Evolutionary conservation across 1,140 invertebrate genomes (phyloP).

Genomic region (Habropoda laboriosa): DNA sequence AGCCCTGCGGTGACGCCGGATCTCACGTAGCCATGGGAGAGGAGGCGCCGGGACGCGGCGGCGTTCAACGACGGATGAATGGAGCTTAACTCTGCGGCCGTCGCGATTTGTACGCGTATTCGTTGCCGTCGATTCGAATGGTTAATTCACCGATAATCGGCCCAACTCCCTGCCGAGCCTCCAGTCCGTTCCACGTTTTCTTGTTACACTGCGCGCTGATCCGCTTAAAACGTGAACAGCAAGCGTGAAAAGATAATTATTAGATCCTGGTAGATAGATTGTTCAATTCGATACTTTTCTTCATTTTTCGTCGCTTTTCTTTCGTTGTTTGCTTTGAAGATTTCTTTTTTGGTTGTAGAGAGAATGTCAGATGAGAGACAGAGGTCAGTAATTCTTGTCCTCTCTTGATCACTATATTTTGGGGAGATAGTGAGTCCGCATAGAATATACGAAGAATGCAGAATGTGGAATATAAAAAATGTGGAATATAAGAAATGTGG

Average conservation of each 20-base stretch:
- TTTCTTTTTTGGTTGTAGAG: too few species aligned
- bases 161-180: background rate
- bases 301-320: too few species aligned
- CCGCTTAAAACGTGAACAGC: background rate
- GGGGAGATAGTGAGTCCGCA: too few species aligned
- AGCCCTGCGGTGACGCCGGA: slow-evolving; percentile 61
- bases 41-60: background rate
- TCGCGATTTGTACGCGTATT: slow-evolving; percentile 60
- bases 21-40: slow-evolving; percentile 56
- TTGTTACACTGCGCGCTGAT: background rate
- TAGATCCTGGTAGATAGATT: too few species aligned
- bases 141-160: slow-evolving; percentile 63
- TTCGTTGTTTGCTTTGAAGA: too few species aligned
- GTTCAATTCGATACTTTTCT: too few species aligned
- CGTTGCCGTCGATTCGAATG: slow-evolving; percentile 62
- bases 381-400: too few species aligned
- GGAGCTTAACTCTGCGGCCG: slow-evolving; percentile 63
- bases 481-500: too few species aligned
- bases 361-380: too few species aligned
- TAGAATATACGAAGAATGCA: too few species aligned
- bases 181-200: background rate
- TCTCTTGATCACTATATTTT: too few species aligned
- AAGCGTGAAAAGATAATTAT: background rate
- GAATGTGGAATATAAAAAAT: too few species aligned
- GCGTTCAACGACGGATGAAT: slow-evolving; percentile 66